phyloP scores from a whole-genome alignment of 2,113 vertebrate genomes.

The Psittacula cyanocephala region DNA sequence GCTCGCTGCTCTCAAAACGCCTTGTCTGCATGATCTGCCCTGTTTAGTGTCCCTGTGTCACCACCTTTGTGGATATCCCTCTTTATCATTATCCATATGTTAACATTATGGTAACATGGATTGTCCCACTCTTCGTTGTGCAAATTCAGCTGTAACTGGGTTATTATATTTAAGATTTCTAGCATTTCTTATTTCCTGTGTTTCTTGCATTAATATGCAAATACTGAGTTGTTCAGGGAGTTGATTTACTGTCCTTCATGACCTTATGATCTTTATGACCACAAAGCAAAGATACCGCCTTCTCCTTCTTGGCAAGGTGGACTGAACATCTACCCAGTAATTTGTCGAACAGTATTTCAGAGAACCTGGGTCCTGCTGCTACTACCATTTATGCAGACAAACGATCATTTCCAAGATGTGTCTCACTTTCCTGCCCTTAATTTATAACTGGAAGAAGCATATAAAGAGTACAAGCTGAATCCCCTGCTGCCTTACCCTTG shows the following conservation, averaged over 20 bases:
- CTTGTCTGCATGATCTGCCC: not conserved
- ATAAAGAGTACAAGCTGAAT: not conserved
- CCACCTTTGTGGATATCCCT: not conserved
- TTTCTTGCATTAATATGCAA: not conserved
- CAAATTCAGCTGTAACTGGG: not conserved
- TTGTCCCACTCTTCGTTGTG: not conserved
- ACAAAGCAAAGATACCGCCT: not conserved
- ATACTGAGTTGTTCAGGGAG: not conserved
- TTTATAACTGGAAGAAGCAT: not conserved
- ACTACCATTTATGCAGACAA: not conserved
- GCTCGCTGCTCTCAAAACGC: not conserved
- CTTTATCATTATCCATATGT: not conserved
- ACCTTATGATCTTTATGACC: not conserved
- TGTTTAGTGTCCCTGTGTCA: not conserved
- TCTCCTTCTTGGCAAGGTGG: not conserved
- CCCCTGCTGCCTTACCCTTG: not conserved
- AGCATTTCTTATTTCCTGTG: not conserved
- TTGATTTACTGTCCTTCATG: not conserved
- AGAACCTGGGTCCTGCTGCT: not conserved
- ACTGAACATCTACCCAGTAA: not conserved
- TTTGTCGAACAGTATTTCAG: not conserved
- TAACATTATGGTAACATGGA: not conserved
- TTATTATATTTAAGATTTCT: not conserved
- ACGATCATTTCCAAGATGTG: not conserved
- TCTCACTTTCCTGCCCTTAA: not conserved